Percentiles rank a stretch among this genome's conserved stretches.
These are phyloP conservation scores for Atopsyche davidsoni DNA, from an alignment of 1,140 invertebrate species.

Conservation along the genomic window DNA sequence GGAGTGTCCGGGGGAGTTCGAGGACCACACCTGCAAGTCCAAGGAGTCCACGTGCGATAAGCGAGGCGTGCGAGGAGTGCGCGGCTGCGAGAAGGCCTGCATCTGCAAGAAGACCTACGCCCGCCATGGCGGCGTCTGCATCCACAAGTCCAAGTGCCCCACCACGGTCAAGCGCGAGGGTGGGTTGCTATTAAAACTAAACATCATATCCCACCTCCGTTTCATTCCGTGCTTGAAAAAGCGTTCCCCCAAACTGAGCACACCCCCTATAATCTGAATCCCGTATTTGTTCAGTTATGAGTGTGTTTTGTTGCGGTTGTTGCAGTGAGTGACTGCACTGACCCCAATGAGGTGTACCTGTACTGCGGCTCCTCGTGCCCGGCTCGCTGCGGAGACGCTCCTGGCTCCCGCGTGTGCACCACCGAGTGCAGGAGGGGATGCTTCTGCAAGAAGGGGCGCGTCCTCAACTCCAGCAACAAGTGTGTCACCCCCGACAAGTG, in stretches of 20 bases:
- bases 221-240: not conserved
- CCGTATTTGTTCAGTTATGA: not conserved
- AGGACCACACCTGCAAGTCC: too few relatives aligned
- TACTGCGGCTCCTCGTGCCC: slow-evolving; percentile 24
- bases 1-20: too few relatives aligned
- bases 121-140: not conserved
- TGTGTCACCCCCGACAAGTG: slow-evolving; percentile 18
- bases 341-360: slow-evolving; percentile 19
- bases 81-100: too few relatives aligned
- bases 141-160: too few relatives aligned
- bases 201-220: not conserved
- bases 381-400: slow-evolving; percentile 18
- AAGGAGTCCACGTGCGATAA: too few relatives aligned
- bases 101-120: not conserved
- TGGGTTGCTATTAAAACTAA: not conserved
- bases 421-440: slow-evolving; percentile 19
- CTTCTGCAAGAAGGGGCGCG: slow-evolving; percentile 23
- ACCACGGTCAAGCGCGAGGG: not conserved
- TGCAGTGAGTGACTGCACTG: slow-evolving; percentile 9
- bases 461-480: slow-evolving; percentile 19
- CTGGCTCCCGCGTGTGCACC: slow-evolving; percentile 12
- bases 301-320: not conserved
- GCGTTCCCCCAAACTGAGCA: not conserved
- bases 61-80: too few relatives aligned
- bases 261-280: too few relatives aligned